Conservation (phyloP, 2,888 invertebrate species). For the Crocallis elinguaria region DNA sequence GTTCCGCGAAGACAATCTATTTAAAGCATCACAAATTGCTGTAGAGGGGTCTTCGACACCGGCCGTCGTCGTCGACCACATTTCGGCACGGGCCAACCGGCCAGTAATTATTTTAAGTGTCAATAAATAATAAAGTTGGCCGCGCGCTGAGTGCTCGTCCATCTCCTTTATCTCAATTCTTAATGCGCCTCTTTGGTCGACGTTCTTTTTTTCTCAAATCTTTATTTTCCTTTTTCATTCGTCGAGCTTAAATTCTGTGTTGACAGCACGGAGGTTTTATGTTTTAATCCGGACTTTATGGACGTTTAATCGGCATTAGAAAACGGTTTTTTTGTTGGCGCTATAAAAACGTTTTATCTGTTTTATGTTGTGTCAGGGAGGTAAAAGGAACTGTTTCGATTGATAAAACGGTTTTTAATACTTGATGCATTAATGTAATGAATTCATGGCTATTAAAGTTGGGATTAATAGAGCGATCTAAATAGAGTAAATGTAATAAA, state of each 20-base stretch:
- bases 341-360: conserved; percentile 58
- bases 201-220: conserved; percentile 62
- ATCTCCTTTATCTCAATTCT: conserved; percentile 84
- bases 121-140: conserved; percentile 84
- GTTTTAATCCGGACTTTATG: conserved; percentile 81
- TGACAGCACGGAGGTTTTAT: conserved; percentile 81
- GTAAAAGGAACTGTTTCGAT: conserved; percentile 53
- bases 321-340: conserved; percentile 45
- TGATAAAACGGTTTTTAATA: conserved; percentile 37
- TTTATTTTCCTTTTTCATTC: conserved; percentile 69
- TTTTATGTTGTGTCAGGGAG: conserved; percentile 59
- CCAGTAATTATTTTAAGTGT: conserved; percentile 83
- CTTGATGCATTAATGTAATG: conserved; percentile 46
- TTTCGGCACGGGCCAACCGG: conserved; percentile 81
- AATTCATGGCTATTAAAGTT: conserved; percentile 47
- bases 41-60: conserved; percentile 60
- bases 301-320: conserved; percentile 71
- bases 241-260: conserved; percentile 80
- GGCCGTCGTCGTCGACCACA: conserved; percentile 40
- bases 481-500: conserved; percentile 62
- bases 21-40: conserved; percentile 41
- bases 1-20: conserved; percentile 35
- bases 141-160: conserved; percentile 82
- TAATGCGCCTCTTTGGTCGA: conserved; percentile 83
- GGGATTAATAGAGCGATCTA: conserved; percentile 57